phyloP scores from a whole-genome alignment of 2,797 vertebrate genomes.

The Arremon aurantiirostris region DNA sequence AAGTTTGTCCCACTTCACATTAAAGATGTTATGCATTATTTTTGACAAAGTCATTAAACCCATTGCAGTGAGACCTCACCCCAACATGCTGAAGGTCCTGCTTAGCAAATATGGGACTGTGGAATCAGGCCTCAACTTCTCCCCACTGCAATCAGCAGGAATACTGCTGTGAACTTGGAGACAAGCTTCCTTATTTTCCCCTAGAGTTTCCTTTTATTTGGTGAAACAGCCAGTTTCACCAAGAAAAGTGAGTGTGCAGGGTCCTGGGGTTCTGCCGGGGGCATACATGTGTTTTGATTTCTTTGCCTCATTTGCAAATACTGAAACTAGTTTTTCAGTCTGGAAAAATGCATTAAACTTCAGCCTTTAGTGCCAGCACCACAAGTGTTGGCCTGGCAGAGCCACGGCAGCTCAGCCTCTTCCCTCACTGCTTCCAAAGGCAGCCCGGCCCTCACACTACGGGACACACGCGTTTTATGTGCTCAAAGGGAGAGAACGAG shows the following conservation, averaged over 20 bases:
- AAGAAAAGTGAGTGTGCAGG: not conserved
- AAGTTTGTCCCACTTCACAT: not conserved
- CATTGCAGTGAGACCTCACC: not conserved
- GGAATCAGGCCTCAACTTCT: not conserved
- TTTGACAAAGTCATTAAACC: constrained; percentile 33
- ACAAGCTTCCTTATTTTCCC: not conserved
- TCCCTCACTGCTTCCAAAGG: not conserved
- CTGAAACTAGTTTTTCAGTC: not conserved
- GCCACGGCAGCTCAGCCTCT: not conserved
- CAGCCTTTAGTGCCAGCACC: not conserved
- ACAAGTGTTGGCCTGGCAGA: not conserved
- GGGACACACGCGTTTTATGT: fast-evolving
- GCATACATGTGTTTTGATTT: not conserved
- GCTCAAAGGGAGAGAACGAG: not conserved
- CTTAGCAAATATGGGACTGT: not conserved
- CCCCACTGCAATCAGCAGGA: not conserved
- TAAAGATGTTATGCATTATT: constrained; percentile 19
- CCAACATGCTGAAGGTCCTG: not conserved
- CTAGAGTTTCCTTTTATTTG: not conserved
- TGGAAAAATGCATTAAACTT: not conserved
- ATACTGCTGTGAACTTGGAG: not conserved
- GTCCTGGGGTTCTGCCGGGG: not conserved
- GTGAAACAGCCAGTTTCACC: not conserved
- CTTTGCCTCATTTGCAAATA: not conserved
- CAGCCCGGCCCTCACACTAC: not conserved